phyloP scores from a whole-genome alignment of 2,888 invertebrate species.

The Euproctis similis region DNA sequence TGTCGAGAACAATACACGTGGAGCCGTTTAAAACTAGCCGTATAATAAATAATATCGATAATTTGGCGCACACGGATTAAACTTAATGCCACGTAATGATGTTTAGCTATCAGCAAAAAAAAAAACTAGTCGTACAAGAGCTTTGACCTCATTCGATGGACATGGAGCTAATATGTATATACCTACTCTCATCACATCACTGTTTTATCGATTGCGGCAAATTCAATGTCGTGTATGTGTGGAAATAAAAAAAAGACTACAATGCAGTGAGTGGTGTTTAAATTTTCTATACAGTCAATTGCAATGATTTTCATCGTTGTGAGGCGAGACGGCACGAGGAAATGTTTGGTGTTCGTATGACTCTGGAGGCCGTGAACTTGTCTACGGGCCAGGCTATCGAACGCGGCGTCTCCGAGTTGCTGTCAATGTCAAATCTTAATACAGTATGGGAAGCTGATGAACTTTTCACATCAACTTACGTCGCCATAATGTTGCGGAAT shows the following conservation, averaged over 20 bases:
- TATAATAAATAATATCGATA: conserved; percentile 33
- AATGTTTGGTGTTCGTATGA: conserved; percentile 35
- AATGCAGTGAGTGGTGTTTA: conserved; percentile 7
- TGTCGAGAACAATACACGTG: conserved; percentile 65
- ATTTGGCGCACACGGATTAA: not conserved
- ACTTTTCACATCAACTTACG: not conserved
- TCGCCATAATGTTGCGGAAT: too few relatives aligned
- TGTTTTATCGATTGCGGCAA: too few relatives aligned
- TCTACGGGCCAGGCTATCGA: conserved; percentile 48
- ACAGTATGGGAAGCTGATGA: not conserved
- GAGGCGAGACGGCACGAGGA: conserved; percentile 39
- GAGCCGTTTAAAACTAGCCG: conserved; percentile 42
- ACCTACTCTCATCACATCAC: too few relatives aligned
- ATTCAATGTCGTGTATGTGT: too few relatives aligned
- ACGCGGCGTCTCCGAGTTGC: conserved; percentile 28
- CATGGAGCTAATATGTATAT: too few relatives aligned
- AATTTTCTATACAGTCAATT: conserved; percentile 13
- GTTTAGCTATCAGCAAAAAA: not conserved
- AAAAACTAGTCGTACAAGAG: not conserved
- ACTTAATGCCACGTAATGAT: not conserved
- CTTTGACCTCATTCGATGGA: not conserved
- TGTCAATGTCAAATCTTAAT: conserved; percentile 14
- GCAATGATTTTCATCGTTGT: conserved; percentile 21
- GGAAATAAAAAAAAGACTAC: too few relatives aligned
- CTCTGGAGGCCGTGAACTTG: conserved; percentile 59